Evolutionary conservation across 2,113 vertebrate species (phyloP).

Genomic region (Pterocles orientalis): DNA sequence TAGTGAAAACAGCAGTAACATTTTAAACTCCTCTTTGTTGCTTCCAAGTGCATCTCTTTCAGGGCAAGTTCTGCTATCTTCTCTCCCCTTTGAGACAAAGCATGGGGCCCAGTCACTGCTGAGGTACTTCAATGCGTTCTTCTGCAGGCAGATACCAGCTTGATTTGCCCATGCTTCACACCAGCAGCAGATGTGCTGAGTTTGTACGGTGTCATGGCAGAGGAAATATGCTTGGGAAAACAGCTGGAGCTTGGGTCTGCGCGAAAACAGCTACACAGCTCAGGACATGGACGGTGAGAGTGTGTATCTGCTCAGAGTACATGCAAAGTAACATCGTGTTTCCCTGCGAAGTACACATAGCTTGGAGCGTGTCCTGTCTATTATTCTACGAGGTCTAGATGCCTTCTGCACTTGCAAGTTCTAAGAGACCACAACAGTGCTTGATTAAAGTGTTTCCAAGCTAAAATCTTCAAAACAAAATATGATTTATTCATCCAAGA

Average conservation of each 20-base stretch:
- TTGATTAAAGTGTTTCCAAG: background rate
- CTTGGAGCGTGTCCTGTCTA: background rate
- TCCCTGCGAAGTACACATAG: accelerated
- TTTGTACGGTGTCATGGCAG: background rate
- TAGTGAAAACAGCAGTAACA: background rate
- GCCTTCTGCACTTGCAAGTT: background rate
- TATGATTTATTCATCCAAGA: background rate
- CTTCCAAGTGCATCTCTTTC: background rate
- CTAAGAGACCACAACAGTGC: background rate
- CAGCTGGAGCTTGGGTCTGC: background rate
- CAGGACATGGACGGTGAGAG: background rate
- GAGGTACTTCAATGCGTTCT: accelerated
- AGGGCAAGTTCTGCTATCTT: background rate
- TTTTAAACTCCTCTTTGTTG: background rate
- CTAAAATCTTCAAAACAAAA: background rate
- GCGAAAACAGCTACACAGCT: background rate
- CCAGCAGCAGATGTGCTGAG: background rate
- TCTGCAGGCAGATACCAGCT: background rate
- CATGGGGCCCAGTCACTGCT: background rate
- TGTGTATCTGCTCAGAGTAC: accelerated
- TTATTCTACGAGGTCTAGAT: background rate
- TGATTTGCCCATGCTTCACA: background rate
- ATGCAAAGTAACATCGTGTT: background rate
- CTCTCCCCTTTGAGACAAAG: background rate
- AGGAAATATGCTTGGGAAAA: background rate